Percentiles rank a stretch among this genome's conserved stretches.
Conservation (phyloP, 2,888 invertebrate species). For the Platycheirus albimanus region DNA sequence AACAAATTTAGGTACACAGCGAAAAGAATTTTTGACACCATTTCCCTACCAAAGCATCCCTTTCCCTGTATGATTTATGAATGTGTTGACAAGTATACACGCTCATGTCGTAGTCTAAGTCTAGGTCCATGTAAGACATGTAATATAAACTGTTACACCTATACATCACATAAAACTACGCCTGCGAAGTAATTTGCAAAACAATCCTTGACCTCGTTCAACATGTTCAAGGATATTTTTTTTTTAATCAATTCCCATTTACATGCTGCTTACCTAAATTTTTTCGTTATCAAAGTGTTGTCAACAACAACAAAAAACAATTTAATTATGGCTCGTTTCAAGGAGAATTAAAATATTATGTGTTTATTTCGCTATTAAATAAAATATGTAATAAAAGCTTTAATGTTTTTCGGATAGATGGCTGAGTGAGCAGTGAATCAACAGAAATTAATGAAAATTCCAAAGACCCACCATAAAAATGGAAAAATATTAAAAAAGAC, state of each 20-base stretch:
- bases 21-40: too few relatives aligned
- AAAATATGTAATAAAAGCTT: conserved; percentile 14
- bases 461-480: not conserved
- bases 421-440: conserved; percentile 27
- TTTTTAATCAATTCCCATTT: too few relatives aligned
- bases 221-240: conserved; percentile 2
- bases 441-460: not conserved
- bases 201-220: conserved; percentile 42
- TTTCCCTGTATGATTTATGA: too few relatives aligned
- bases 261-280: not conserved
- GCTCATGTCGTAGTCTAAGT: not conserved
- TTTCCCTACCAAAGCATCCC: too few relatives aligned
- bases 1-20: too few relatives aligned
- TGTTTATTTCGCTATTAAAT: not conserved
- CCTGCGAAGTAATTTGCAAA: conserved; percentile 21
- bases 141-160: not conserved
- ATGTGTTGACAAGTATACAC: too few relatives aligned
- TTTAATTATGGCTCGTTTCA: not conserved
- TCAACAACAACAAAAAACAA: not conserved
- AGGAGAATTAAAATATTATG: not conserved
- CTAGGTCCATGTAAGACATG: not conserved
- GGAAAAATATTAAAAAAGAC: not conserved
- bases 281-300: not conserved
- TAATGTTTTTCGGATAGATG: not conserved
- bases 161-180: not conserved